Evolutionary conservation across 2,888 invertebrate genomes (phyloP).

Genomic region (Octodonta nipae): DNA sequence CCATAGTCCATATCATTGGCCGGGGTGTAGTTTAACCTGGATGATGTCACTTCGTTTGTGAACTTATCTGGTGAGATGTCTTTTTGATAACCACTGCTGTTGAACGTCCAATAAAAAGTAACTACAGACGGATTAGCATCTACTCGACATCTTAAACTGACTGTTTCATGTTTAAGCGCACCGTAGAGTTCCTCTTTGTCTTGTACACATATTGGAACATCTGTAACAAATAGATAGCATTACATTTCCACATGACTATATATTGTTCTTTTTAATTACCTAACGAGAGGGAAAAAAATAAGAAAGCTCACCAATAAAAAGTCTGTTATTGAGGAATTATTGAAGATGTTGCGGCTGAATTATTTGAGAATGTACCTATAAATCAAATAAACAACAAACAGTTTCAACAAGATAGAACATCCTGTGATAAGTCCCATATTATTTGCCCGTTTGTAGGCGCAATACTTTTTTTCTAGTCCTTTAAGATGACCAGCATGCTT

Average conservation of each 20-base stretch:
- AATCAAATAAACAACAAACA: too few species aligned
- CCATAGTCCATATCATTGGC: conserved; percentile 80
- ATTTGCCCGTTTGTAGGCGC: too few species aligned
- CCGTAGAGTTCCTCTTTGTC: conserved; percentile 71
- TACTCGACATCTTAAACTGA: conserved; percentile 70
- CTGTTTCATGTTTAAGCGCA: conserved; percentile 78
- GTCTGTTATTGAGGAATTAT: neutral
- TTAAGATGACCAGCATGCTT: too few species aligned
- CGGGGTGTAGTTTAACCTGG: conserved; percentile 72
- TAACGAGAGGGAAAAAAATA: too few species aligned
- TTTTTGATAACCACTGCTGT: conserved; percentile 76
- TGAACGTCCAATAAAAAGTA: conserved; percentile 85
- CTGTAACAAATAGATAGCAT: too few species aligned
- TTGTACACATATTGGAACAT: conserved; percentile 64
- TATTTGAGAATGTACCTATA: too few species aligned
- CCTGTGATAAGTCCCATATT: too few species aligned
- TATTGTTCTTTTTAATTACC: too few species aligned
- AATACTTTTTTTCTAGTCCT: too few species aligned
- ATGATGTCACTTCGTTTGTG: conserved; percentile 52
- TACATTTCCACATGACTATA: too few species aligned
- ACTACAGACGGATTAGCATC: conserved; percentile 78
- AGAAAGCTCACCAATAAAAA: neutral
- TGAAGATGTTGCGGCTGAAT: too few species aligned
- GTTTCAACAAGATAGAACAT: too few species aligned
- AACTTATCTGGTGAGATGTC: conserved; percentile 58